Conservation (phyloP, 2,888 invertebrate species). For the Eupithecia vulgata region DNA sequence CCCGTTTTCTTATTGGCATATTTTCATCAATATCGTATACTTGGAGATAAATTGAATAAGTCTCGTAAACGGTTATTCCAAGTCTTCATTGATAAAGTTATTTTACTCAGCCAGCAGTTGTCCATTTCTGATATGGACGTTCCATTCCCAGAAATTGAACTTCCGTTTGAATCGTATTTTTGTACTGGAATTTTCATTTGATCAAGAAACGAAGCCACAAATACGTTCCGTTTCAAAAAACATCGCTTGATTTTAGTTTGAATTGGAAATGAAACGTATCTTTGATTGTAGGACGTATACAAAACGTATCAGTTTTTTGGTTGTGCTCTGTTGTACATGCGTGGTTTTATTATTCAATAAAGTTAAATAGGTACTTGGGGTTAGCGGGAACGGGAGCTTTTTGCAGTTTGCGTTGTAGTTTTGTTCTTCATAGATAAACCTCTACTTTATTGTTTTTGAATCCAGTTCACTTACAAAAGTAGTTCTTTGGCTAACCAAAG, state of each 20-base stretch:
- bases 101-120: not conserved
- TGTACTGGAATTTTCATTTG: slow-evolving; percentile 19
- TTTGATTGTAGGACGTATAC: not conserved
- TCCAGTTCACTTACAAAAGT: not conserved
- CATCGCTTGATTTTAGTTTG: not conserved
- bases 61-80: not conserved
- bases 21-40: not conserved
- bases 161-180: slow-evolving; percentile 6
- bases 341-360: not conserved
- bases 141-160: slow-evolving; percentile 9
- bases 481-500: not conserved
- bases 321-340: not conserved
- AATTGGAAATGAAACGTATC: not conserved
- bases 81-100: slow-evolving; percentile 9
- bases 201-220: slow-evolving; percentile 24
- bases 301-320: not conserved
- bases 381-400: not conserved
- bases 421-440: no score
- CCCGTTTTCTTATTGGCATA: not conserved
- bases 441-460: no score
- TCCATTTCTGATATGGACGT: slow-evolving; percentile 2
- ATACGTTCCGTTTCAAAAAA: not conserved
- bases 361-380: not conserved
- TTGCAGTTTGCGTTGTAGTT: no score
- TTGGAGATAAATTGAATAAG: not conserved